These are phyloP conservation scores for Bovichtus variegatus DNA, from an alignment of 2,797 vertebrate genomes.

Conservation along the genomic window DNA sequence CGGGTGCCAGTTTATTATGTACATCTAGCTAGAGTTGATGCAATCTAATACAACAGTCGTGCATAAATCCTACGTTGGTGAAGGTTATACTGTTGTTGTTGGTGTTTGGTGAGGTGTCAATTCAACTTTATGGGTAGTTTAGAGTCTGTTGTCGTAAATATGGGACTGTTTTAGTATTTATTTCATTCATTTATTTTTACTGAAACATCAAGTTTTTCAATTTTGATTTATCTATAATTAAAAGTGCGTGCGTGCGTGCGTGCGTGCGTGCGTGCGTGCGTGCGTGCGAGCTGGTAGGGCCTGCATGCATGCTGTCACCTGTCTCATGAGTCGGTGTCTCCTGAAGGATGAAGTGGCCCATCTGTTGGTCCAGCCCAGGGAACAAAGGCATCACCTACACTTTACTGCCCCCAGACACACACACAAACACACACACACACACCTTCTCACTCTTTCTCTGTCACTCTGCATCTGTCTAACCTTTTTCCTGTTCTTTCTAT, in stretches of 20 bases:
- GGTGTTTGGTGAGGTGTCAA: background rate
- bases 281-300: conserved; percentile 4
- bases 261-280: too few species aligned
- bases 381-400: conserved; percentile 62
- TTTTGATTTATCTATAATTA: background rate
- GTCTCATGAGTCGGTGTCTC: conserved; percentile 70
- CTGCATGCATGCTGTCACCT: conserved; percentile 60
- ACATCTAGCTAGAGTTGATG: background rate
- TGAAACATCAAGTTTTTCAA: background rate
- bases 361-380: conserved; percentile 68
- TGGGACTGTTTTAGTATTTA: background rate
- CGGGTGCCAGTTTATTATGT: background rate
- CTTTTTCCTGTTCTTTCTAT: conserved; percentile 26
- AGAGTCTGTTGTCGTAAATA: background rate
- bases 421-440: conserved; percentile 32
- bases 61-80: background rate
- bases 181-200: background rate
- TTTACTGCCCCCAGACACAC: conserved; percentile 41
- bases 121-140: background rate
- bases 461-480: conserved; percentile 56
- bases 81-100: background rate
- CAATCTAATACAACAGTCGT: background rate
- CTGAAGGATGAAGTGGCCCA: conserved; percentile 76
- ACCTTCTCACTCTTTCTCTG: conserved; percentile 40
- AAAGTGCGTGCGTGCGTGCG: too few species aligned